Base-by-base conservation (phyloP, 2,113 vertebrate species). In the Actenoides hombroni region DNA sequence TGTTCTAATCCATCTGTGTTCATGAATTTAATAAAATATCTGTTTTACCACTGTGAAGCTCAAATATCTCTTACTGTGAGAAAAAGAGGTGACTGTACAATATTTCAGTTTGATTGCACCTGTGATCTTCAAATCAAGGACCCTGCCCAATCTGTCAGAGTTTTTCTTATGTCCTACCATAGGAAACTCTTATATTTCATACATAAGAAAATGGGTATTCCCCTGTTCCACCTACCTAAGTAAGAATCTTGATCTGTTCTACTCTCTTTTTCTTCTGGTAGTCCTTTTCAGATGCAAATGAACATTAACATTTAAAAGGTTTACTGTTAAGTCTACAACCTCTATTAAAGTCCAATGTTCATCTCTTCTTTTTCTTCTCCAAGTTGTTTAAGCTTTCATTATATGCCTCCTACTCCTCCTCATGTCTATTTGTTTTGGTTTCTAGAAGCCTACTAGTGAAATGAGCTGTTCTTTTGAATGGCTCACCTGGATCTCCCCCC, bases 231-330 rank as follows among this genome's bases (percentile, higher is more conserved):
- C 18, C 70, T 44, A 57, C 37, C 11, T 60, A 84, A 70, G 54
- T 56, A 74, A 19, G 26, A 84, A 39, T 49, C n/a, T 73, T 65
- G 13, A 44, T 90, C 44, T 86, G 16, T 63, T 92, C 31, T 78
- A 56, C 25, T 71, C 5, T 67, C 10, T 74, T 75, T 28, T 92
- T 88, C 33, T 92, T 86, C 51, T 75, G 26, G 16, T 78, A 64
- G 40, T 26, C 39, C 26, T 73, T 92, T 95, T 95, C 65, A 84
- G 20, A 89, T 84, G 39, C 19, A 94, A 94, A 92, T 89, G 42
- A 90, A 44, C 20, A 89, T 71, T 87, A 76, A 56, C 46, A 92
- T 78, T 79, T 61, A 57, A 92, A 91, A 92, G 31, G 10, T 15
- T 78, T 67, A 24, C 13, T 51, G 12, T 16, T 84, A 81, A 88